Base-by-base conservation (phyloP, 2,888 invertebrate genomes). In the Lysandra coridon region DNA sequence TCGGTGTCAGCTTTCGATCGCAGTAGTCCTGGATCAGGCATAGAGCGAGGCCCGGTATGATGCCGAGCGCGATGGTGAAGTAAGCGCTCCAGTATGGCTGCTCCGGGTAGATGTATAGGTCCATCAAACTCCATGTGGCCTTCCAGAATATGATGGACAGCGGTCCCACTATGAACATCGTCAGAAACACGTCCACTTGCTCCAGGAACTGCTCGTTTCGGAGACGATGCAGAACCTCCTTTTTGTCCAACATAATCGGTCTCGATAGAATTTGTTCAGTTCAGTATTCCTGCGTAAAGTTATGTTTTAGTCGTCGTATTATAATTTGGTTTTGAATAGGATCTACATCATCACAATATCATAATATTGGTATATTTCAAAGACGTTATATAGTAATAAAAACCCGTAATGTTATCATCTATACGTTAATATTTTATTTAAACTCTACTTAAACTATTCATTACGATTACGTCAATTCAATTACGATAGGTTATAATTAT, bases 111-210 rank as follows among this genome's bases (percentile, higher is more conserved):
- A 97, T 90, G 83, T 96, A 96, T 33, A 96, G 86, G 85, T 98
- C 98, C 87, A 98, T 95, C 60, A 98, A 89, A 10, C 96, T 96
- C 98, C 98, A 98, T 0, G 96, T 95, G 12, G 98, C 97, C 84
- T 98, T 94, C 98, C 98, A 98, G 33, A 97, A 97, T 84, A 97
- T 96, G 5, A 98, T 98, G 60, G 98, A 97, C 80, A 97, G 92
- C 0, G 97, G 97, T 1, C 98, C 98, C 78, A 98, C 96, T 23
- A 92, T 82, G 73, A 88, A 83, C n/a, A 84, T 83, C 0, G 90
- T 85, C 82, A 94, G 90, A 49, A 96, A 84, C 76, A 95, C 93
- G 88, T 97, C 97, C 82, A 97, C 86, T 80, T 96, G 86, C 80
- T 96, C 95, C 80, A 97, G 90, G 69, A 96, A 87, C 82, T 80